Percentiles rank a stretch among this genome's conserved stretches.
These are phyloP conservation scores for Andricus quercusramuli DNA, from an alignment of 2,888 invertebrate species.

Conservation along the genomic window DNA sequence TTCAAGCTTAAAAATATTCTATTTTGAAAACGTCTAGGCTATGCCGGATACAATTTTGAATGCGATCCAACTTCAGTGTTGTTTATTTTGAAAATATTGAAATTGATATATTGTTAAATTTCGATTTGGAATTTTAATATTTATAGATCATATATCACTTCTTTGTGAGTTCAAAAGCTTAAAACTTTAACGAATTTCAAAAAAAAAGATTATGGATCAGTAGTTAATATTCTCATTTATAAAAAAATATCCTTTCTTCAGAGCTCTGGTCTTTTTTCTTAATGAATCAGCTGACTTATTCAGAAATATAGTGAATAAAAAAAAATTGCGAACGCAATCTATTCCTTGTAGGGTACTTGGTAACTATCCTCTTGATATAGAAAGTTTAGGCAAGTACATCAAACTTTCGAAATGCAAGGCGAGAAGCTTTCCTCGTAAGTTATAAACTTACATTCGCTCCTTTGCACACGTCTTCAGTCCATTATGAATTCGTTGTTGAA, in stretches of 20 bases:
- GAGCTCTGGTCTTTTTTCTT: neutral
- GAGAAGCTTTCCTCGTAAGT: constrained; percentile 36
- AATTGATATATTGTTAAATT: no score
- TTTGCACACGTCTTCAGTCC: constrained; percentile 35
- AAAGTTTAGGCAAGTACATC: constrained; percentile 16
- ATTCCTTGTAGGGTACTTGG: constrained; percentile 11
- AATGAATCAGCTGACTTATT: neutral
- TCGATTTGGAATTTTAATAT: no score
- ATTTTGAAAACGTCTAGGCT: no score
- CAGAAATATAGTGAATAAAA: neutral
- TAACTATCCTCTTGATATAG: constrained; percentile 12
- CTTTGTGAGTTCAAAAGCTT: no score
- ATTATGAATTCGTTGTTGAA: constrained; percentile 30
- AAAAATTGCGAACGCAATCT: neutral
- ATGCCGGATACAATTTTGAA: no score
- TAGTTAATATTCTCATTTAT: neutral
- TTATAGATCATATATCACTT: no score
- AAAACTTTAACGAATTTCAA: no score
- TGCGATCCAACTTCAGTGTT: no score
- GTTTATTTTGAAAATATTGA: no score
- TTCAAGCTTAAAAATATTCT: no score
- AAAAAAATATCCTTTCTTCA: neutral
- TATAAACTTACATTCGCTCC: constrained; percentile 29
- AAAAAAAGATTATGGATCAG: no score
- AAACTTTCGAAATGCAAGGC: constrained; percentile 38